Evolutionary conservation across 2,113 vertebrate genomes (phyloP).

Genomic region (Colaptes auratus): DNA sequence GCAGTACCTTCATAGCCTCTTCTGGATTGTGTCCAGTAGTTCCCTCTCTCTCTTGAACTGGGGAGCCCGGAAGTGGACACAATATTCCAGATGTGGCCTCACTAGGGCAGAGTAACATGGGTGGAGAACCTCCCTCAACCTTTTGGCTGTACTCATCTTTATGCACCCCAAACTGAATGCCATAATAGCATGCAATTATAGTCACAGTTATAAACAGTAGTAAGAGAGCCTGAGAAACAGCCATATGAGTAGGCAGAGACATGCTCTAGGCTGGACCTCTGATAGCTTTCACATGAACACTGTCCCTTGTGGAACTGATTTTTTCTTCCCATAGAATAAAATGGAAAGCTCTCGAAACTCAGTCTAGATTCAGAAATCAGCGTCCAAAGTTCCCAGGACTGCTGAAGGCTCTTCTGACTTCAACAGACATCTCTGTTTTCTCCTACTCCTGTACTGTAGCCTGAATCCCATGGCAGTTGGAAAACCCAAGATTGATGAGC

Average conservation of each 20-base stretch:
- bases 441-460: background rate
- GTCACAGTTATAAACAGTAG: background rate
- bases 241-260: background rate
- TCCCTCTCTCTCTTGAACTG: too few species aligned
- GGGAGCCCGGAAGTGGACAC: too few species aligned
- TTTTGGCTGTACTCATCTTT: too few species aligned
- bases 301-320: background rate
- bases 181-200: background rate
- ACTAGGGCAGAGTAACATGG: too few species aligned
- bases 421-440: background rate
- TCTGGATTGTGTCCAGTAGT: too few species aligned
- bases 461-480: background rate
- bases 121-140: too few species aligned
- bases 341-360: background rate
- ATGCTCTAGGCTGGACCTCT: background rate
- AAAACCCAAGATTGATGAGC: constrained; percentile 32
- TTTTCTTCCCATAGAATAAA: background rate
- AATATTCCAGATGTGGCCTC: too few species aligned
- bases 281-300: background rate
- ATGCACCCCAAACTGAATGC: background rate
- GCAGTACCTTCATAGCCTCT: too few species aligned
- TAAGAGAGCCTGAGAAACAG: background rate
- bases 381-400: background rate
- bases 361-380: background rate
- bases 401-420: background rate